Evolutionary conservation across 2,888 invertebrate species (phyloP).

Genomic region (Trissolcus brochymenae): DNA sequence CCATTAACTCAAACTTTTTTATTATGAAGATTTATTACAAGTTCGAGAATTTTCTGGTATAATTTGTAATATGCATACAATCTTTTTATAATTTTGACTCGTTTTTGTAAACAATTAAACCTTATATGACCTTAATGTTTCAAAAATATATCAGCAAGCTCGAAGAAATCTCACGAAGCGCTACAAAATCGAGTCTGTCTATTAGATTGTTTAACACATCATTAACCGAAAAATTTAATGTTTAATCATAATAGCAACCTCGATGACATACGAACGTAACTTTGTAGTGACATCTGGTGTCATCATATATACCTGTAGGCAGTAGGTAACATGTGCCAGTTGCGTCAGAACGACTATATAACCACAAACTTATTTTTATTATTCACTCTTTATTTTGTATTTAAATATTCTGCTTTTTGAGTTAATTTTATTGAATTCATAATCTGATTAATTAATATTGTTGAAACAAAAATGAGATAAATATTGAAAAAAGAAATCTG

Average conservation of each 20-base stretch:
- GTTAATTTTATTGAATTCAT: neutral
- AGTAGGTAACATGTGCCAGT: conserved; percentile 47
- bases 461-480: no score
- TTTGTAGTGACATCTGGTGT: conserved; percentile 49
- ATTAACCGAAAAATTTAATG: conserved; percentile 37
- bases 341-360: conserved; percentile 36
- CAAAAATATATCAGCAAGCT: no score
- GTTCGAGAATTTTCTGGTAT: no score
- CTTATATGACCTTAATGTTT: no score
- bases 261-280: conserved; percentile 50
- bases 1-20: no score
- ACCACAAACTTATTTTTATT: conserved; percentile 24
- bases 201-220: conserved; percentile 33
- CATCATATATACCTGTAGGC: conserved; percentile 8
- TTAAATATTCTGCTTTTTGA: conserved; percentile 7
- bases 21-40: no score
- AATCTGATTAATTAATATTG: no score
- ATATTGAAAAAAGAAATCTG: neutral
- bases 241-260: conserved; percentile 53
- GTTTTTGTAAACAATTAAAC: neutral
- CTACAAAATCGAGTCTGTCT: conserved; percentile 33
- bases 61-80: no score
- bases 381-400: neutral
- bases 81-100: neutral
- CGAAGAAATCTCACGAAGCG: neutral